Evolutionary conservation across 1,140 invertebrate genomes (phyloP).

Genomic region (Piezodorus guildinii): DNA sequence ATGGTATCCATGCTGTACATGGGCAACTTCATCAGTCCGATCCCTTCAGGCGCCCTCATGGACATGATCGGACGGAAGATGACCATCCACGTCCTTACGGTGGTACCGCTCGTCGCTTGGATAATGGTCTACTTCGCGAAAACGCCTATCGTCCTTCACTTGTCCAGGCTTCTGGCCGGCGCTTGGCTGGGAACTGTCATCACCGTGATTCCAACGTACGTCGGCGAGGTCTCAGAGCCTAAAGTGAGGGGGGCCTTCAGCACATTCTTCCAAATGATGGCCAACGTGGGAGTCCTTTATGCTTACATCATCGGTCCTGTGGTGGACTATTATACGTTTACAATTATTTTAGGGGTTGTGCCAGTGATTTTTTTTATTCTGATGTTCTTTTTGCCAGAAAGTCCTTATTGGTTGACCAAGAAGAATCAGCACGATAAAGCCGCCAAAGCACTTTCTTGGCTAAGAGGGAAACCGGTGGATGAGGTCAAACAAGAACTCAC

Average conservation of each 20-base stretch:
- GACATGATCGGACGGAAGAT: slow-evolving; percentile 60
- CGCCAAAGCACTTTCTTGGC: slow-evolving; percentile 38
- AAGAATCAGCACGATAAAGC: slow-evolving; percentile 47
- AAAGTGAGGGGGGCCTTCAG: slow-evolving; percentile 47
- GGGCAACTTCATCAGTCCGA: slow-evolving; percentile 22
- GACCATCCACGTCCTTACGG: slow-evolving; percentile 51
- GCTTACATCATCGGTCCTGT: slow-evolving; percentile 63
- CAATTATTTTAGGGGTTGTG: slow-evolving; percentile 46
- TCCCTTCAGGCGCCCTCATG: slow-evolving; percentile 40
- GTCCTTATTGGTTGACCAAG: slow-evolving; percentile 55
- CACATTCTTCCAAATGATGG: slow-evolving; percentile 53
- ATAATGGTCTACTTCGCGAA: slow-evolving; percentile 18
- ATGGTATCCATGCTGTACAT: neutral
- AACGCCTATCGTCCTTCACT: slow-evolving; percentile 35
- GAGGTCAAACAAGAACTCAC: neutral
- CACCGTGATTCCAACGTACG: slow-evolving; percentile 41
- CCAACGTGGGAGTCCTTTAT: slow-evolving; percentile 60
- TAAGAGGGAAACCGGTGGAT: slow-evolving; percentile 27
- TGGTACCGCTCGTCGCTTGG: slow-evolving; percentile 24
- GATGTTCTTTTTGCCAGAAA: slow-evolving; percentile 68
- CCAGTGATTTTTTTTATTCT: slow-evolving; percentile 44
- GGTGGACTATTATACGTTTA: slow-evolving; percentile 51
- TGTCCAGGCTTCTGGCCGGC: slow-evolving; percentile 46
- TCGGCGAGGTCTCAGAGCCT: slow-evolving; percentile 52
- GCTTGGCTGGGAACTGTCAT: slow-evolving; percentile 40